These are phyloP conservation scores for Montipora sp. DNA, from an alignment of 64 coral and sea anemone species.

Conservation along the genomic window DNA sequence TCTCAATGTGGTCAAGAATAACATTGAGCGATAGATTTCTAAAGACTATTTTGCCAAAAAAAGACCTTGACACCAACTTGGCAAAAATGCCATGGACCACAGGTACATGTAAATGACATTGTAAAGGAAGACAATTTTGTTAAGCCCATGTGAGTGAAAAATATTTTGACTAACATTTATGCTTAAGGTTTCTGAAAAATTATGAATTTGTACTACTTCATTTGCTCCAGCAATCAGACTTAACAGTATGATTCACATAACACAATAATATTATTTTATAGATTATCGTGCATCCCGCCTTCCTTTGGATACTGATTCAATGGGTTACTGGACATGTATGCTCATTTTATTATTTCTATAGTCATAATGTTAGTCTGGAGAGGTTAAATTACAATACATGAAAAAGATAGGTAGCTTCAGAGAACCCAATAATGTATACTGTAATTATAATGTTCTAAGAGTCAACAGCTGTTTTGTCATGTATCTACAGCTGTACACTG, in stretches of 20 bases:
- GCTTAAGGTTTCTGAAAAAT: neutral
- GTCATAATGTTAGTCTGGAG: neutral
- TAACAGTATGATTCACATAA: neutral
- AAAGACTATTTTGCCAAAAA: neutral
- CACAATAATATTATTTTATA: neutral
- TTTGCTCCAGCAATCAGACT: neutral
- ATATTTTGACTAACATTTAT: too few species aligned
- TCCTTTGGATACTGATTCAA: neutral
- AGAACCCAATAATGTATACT: neutral
- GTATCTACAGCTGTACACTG: neutral
- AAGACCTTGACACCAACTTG: neutral
- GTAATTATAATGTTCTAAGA: neutral
- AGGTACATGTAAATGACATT: slow-evolving; percentile 29
- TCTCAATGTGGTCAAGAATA: slow-evolving; percentile 51
- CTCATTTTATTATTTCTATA: neutral
- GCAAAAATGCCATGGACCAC: slow-evolving; percentile 31
- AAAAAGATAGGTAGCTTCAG: neutral
- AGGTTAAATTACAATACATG: neutral
- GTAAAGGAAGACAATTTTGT: too few species aligned
- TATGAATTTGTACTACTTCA: slow-evolving; percentile 3
- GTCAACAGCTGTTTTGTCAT: neutral
- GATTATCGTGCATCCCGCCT: too few species aligned
- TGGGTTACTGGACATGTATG: neutral
- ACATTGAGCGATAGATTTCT: slow-evolving; percentile 3
- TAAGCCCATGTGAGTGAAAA: too few species aligned